These are phyloP conservation scores for Incurvaria masculella DNA, from an alignment of 2,888 invertebrate genomes.

Conservation along the genomic window DNA sequence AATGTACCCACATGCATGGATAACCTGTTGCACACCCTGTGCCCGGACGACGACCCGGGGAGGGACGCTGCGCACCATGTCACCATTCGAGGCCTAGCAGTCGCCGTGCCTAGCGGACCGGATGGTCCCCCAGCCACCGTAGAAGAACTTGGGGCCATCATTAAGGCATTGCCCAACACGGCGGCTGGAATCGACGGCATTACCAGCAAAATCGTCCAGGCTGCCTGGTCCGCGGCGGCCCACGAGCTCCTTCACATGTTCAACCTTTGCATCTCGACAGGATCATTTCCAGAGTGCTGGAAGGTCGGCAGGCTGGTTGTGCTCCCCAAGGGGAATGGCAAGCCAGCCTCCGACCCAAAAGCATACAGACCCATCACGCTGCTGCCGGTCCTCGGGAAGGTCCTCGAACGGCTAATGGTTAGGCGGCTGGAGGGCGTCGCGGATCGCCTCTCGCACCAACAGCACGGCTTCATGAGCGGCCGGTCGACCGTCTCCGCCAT, in stretches of 20 bases:
- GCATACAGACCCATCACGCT: constrained; percentile 18
- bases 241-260: constrained; percentile 11
- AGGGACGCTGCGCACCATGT: constrained; percentile 17
- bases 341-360: constrained; percentile 13
- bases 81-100: constrained; percentile 11
- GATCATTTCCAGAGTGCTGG: constrained; percentile 10
- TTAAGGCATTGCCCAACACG: constrained; percentile 18
- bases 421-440: constrained; percentile 12
- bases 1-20: no score
- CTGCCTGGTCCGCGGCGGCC: no score
- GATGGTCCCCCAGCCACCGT: constrained; percentile 8
- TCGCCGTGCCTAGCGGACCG: constrained; percentile 12
- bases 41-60: constrained; percentile 18
- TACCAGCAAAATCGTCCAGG: constrained; percentile 14
- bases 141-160: constrained; percentile 9
- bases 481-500: constrained; percentile 20
- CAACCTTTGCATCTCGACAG: constrained; percentile 15
- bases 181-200: constrained; percentile 22
- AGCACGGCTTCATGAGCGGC: constrained; percentile 23
- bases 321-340: constrained; percentile 15
- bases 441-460: constrained; percentile 11
- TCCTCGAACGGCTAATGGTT: constrained; percentile 13
- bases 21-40: no score
- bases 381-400: constrained; percentile 13
- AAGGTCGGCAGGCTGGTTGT: constrained; percentile 6